These are phyloP conservation scores for Idaea biselata DNA, from an alignment of 2,888 invertebrate species.

Conservation along the genomic window DNA sequence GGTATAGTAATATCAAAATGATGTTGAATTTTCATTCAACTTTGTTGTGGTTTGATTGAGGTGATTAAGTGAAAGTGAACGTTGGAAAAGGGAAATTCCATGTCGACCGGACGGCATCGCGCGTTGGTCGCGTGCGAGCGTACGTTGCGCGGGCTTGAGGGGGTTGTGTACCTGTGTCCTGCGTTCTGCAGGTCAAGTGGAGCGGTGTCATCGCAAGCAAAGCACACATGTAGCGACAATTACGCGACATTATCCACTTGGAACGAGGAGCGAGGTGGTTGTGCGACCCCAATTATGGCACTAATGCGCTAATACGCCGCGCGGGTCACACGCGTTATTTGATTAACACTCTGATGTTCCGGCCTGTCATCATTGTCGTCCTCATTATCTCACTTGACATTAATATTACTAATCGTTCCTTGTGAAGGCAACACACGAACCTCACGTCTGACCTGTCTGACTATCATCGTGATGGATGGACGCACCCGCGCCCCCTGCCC, in stretches of 20 bases:
- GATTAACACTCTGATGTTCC: conserved; percentile 22
- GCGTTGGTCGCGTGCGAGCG: too few species aligned
- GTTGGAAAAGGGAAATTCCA: background rate
- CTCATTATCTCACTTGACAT: conserved; percentile 6
- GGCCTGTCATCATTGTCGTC: background rate
- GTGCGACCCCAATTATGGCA: conserved; percentile 45
- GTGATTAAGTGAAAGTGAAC: background rate
- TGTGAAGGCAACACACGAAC: background rate
- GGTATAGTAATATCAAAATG: background rate
- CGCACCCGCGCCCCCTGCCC: background rate
- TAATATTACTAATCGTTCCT: background rate
- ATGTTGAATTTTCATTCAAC: background rate
- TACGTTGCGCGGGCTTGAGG: too few species aligned
- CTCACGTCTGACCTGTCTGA: background rate
- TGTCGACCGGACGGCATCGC: background rate
- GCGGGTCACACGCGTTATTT: conserved; percentile 24
- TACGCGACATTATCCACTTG: conserved; percentile 52
- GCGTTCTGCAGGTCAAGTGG: background rate
- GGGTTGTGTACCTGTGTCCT: background rate
- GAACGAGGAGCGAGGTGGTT: conserved; percentile 3
- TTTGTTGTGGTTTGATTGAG: background rate
- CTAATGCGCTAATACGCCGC: conserved; percentile 41
- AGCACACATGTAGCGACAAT: conserved; percentile 34
- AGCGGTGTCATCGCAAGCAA: conserved; percentile 12
- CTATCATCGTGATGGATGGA: background rate